Conservation (phyloP, 2,797 vertebrate species). For the Trematomus bernacchii region DNA sequence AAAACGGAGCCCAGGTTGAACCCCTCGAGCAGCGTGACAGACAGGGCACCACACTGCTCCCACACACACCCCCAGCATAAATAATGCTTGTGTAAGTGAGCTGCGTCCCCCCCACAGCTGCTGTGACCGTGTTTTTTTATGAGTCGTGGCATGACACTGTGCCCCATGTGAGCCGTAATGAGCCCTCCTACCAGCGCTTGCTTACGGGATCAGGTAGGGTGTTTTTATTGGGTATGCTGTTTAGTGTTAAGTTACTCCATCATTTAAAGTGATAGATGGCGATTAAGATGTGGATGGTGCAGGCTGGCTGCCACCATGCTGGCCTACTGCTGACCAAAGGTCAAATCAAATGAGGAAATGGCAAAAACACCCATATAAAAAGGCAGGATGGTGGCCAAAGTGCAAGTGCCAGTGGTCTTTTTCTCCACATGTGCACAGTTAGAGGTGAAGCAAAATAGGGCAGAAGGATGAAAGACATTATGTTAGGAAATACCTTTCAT, state of each 20-base stretch:
- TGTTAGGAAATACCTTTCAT: not conserved
- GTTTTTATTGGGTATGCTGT: slow-evolving; percentile 73
- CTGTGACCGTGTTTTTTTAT: slow-evolving; percentile 75
- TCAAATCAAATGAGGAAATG: slow-evolving; percentile 5
- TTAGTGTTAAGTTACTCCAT: slow-evolving; percentile 72
- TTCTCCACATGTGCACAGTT: not conserved
- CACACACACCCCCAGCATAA: slow-evolving; percentile 69
- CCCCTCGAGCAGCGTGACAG: slow-evolving; percentile 70
- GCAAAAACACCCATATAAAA: not conserved
- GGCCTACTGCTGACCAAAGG: slow-evolving; percentile 2
- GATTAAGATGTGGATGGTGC: slow-evolving; percentile 61
- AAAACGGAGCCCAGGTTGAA: slow-evolving; percentile 69
- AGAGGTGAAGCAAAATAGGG: not conserved
- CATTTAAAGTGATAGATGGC: slow-evolving; percentile 75
- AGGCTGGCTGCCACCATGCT: slow-evolving; percentile 29
- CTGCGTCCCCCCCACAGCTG: slow-evolving; percentile 65
- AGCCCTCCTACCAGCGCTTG: slow-evolving; percentile 58
- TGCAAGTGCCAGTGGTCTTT: not conserved
- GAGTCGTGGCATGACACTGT: slow-evolving; percentile 71
- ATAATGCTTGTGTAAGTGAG: slow-evolving; percentile 76
- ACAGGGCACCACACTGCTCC: slow-evolving; percentile 64
- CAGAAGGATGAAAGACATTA: not conserved
- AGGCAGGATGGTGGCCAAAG: not conserved
- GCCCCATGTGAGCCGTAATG: slow-evolving; percentile 76
- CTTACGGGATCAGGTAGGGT: slow-evolving; percentile 73